Conservation (phyloP, 2,888 invertebrate genomes). For the Lymantria monacha region DNA sequence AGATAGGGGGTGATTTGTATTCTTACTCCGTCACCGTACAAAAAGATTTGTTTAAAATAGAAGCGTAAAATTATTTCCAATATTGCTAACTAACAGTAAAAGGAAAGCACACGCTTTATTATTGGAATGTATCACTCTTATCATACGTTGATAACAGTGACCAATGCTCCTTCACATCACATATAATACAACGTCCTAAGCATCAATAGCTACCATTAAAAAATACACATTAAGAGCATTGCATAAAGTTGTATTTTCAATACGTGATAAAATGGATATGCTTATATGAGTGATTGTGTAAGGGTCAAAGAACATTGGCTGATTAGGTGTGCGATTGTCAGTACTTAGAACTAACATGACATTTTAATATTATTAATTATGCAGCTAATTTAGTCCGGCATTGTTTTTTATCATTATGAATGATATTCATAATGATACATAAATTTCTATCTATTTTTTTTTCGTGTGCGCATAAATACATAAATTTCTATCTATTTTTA, state of each 20-base stretch:
- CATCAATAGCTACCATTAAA: conserved; percentile 20
- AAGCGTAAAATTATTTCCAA: conserved; percentile 5
- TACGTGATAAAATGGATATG: conserved; percentile 20
- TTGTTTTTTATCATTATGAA: background rate
- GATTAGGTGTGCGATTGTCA: conserved; percentile 58
- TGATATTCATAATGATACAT: background rate
- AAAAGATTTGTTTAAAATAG: no score
- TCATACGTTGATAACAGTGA: conserved; percentile 65
- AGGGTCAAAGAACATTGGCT: conserved; percentile 76
- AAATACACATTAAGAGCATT: conserved; percentile 27
- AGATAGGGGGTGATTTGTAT: no score
- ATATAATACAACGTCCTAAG: conserved; percentile 38
- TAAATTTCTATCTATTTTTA: background rate
- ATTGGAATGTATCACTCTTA: conserved; percentile 72
- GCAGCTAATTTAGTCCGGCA: background rate
- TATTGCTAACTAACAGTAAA: conserved; percentile 35
- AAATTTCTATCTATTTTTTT: background rate
- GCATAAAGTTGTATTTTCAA: conserved; percentile 24
- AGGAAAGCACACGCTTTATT: conserved; percentile 69
- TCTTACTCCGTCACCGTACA: no score
- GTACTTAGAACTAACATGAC: conserved; percentile 52
- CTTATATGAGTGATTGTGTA: conserved; percentile 31
- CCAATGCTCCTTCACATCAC: conserved; percentile 47
- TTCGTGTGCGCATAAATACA: background rate
- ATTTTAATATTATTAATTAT: conserved; percentile 30